Evolutionary conservation across 1,140 invertebrate genomes (phyloP), one percentile per base, ranked within the genome.

Genomic region (Drosophila paulistorum): DNA sequence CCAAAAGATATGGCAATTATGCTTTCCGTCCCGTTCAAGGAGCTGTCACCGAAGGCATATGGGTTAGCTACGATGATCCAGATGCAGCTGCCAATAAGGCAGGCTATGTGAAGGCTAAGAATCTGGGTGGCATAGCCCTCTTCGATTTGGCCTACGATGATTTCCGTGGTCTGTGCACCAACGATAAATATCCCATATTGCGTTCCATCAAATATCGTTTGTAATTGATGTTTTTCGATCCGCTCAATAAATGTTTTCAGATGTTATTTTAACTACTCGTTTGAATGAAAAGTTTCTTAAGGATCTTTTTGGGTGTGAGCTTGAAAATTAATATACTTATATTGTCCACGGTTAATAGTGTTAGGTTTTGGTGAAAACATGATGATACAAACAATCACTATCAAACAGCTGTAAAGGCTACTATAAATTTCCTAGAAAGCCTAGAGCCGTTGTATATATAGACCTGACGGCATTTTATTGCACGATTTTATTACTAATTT

Each of bases 41-140:
- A 7, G 94, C 92, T 30, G 94, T 93, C 1, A 93, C 95, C 6
- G 94, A 94, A 4, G 95, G 97, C 33, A 94, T 98, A 51, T 99
- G 98, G 98, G 95, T 98, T 0, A 96, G 96, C 55, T 98, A 96
- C 84, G 98, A 99, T 81, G 97, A 98, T 91, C 94, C 95, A 0
- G 95, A 97, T 57, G 96, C 96, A 0, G 95, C 97, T 30, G 95
- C 94, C 30, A 95, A 96, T 62, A 99, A 98, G 83, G 96, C 96
- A 0, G 90, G 93, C 2, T 98, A 96, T 85, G 95, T 94, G 1
- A 93, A 95, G 66, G 94, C 93, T 1, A 96, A 96, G 81, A 95
- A 95, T 33, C 94, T 97, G 1, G 97, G 96, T 14, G 97, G 97
- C 14, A 93, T 97, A 5, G 96, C 97, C 5, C 93, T 98, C 7